Conservation (phyloP, 2,113 vertebrate genomes). For the Aegotheles bennettii region DNA sequence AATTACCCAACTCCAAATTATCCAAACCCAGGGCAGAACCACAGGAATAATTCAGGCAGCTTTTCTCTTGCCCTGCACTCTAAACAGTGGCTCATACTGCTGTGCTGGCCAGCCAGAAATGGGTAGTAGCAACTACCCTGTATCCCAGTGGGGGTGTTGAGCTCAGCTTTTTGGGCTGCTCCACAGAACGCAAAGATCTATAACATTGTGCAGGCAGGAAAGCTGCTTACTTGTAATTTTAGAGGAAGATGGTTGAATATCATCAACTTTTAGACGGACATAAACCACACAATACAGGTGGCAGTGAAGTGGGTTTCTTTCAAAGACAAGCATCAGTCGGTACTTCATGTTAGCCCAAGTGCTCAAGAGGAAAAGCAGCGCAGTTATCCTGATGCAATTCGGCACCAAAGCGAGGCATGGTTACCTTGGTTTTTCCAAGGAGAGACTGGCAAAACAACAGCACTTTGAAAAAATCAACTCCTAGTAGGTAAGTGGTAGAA, state of each 20-base stretch:
- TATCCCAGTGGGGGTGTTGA: background rate
- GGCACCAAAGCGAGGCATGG: accelerated
- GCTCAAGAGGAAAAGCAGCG: background rate
- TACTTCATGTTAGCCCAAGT: background rate
- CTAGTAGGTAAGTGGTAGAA: background rate
- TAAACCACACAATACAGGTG: background rate
- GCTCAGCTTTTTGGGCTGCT: background rate
- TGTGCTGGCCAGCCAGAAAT: background rate
- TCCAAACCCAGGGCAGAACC: background rate
- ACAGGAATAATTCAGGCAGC: background rate
- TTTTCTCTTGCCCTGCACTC: background rate
- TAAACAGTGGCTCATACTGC: background rate
- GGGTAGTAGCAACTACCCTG: background rate
- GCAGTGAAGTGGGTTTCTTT: background rate
- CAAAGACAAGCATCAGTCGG: background rate
- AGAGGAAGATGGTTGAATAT: background rate
- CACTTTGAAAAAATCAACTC: background rate
- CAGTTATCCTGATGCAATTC: background rate
- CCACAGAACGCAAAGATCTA: background rate
- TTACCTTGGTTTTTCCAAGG: background rate
- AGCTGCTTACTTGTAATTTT: background rate
- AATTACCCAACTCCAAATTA: background rate
- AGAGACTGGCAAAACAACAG: background rate
- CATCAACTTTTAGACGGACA: background rate
- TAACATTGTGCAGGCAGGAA: background rate